Evolutionary conservation across 2,888 invertebrate species (phyloP), one percentile per base, ranked within the genome.

Genomic region (Macrophya annulata): DNA sequence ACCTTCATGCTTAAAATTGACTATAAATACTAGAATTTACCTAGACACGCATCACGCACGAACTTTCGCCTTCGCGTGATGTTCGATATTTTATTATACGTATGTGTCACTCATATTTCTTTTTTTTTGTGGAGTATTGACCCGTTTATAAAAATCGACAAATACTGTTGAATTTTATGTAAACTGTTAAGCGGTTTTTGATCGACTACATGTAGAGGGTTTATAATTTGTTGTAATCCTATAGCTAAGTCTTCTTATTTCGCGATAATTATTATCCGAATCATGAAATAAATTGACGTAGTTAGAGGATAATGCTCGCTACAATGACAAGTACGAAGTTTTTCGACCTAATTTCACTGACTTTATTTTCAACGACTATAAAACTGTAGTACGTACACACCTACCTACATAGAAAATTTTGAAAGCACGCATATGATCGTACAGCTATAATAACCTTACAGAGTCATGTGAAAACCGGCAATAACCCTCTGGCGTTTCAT

Each of bases 1-100:
- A 40, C 31, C 31, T 48, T 55, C 59, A n/a, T 79, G 12, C 17
- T 3, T 17, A 40, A 55, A 55, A 31, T 51, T 79, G 25, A 0
- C 31, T 37, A 55, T 55, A 31, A 55, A 55, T 55, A 37, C 17
- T n/a, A n/a, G 4, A 25, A 17, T 37, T 12, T n/a, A 37, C 55
- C 25, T 21, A 4, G 3, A 15, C 37, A 55, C 51, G 51, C 76
- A 76, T 79, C 79, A n/a, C 31, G 37, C 51, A 79, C 59, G 59
- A 79, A 55, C 79, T 79, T 79, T 79, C 79, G 25, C 51, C 37
- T 79, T 55, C 40, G 79, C 79, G 79, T 79, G 37, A 59, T 15
- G n/a, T 4, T 21, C 17, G 31, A 55, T 40, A 17, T 17, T 15
- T n/a, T 37, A 55, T 55, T 48, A 40, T 71, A 10, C 71, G 40